Percentiles rank a stretch among this genome's conserved stretches.
Conservation (phyloP, 2,113 vertebrate species). For the Crocuta crocuta region DNA sequence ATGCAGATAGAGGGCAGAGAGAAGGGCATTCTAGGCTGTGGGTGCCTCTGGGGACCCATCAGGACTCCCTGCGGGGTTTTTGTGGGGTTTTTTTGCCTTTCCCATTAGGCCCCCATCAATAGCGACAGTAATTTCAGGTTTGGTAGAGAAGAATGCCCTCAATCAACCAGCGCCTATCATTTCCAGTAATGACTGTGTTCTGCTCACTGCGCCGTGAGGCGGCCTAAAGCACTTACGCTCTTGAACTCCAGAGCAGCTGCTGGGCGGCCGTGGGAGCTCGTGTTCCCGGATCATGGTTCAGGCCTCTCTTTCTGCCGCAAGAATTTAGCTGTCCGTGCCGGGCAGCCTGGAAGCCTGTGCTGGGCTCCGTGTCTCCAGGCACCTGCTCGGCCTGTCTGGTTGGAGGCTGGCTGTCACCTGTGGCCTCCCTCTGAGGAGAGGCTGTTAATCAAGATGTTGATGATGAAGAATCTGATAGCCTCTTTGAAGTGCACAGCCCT, state of each 20-base stretch:
- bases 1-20: neutral
- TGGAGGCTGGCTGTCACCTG: neutral
- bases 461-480: rapidly evolving
- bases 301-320: neutral
- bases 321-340: neutral
- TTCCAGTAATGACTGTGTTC: slow-evolving; percentile 21
- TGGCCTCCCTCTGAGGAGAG: neutral
- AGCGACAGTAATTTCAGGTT: slow-evolving; percentile 45
- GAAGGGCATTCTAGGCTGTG: neutral
- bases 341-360: rapidly evolving
- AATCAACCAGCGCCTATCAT: neutral
- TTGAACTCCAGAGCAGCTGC: neutral
- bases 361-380: neutral
- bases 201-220: rapidly evolving
- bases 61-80: neutral
- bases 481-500: neutral
- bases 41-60: neutral
- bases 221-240: neutral
- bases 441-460: neutral
- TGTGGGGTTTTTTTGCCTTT: neutral
- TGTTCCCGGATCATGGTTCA: rapidly evolving
- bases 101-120: slow-evolving; percentile 35
- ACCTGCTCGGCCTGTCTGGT: neutral
- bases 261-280: rapidly evolving
- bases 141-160: slow-evolving; percentile 42